Percentiles rank a stretch among this genome's conserved stretches.
These are phyloP conservation scores for Butorides virescens DNA, from an alignment of 2,113 vertebrate genomes.

Conservation along the genomic window DNA sequence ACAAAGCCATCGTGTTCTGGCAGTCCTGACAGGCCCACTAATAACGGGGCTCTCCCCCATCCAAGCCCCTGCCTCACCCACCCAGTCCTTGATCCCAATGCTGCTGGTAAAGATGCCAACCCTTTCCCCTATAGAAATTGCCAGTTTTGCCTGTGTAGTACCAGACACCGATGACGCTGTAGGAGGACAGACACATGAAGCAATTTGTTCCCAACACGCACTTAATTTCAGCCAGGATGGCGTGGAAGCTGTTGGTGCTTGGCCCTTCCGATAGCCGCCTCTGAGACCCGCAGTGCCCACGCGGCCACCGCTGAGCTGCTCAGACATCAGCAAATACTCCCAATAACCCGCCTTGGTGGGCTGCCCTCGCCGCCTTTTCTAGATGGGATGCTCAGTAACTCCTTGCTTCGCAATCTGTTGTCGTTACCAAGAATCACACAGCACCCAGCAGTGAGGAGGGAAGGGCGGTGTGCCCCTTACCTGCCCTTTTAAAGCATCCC, in stretches of 20 bases:
- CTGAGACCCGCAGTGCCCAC: neutral
- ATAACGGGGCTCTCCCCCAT: neutral
- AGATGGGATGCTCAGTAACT: neutral
- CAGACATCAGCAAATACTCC: neutral
- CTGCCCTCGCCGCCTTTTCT: neutral
- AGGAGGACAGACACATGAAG: neutral
- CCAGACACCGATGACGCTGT: fast-evolving
- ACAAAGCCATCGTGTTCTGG: neutral
- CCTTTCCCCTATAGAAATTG: neutral
- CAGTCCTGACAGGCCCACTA: neutral
- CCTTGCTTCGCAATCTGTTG: neutral
- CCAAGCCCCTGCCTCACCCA: neutral
- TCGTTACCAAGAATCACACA: neutral
- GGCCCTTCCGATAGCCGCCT: neutral
- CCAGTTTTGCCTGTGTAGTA: neutral
- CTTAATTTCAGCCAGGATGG: neutral
- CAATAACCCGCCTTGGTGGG: neutral
- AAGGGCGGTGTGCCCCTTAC: neutral
- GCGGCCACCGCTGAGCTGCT: neutral
- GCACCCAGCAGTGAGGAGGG: fast-evolving
- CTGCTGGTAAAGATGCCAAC: neutral
- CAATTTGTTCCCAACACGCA: neutral
- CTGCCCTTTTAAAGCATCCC: neutral
- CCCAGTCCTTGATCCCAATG: neutral
- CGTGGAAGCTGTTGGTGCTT: neutral